phyloP scores from a whole-genome alignment of 2,113 vertebrate species.

The Atrichornis clamosus region DNA sequence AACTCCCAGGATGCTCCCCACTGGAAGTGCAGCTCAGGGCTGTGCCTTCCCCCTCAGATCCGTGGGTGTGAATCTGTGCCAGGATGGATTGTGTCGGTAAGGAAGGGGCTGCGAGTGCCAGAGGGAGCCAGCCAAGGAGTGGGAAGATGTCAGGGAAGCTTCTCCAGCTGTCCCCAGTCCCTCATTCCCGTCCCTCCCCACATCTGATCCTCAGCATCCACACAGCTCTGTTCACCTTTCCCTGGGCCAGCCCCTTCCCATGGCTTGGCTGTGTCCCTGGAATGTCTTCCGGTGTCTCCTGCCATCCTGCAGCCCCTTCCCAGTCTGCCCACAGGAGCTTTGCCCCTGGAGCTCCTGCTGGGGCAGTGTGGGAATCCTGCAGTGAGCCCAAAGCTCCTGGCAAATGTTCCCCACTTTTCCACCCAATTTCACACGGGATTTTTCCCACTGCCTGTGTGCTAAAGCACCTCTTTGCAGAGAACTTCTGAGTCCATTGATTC shows the following conservation, averaged over 20 bases:
- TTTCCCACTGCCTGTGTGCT: background rate
- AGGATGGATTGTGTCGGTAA: background rate
- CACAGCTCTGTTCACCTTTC: background rate
- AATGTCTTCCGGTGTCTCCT: background rate
- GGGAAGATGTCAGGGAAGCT: slow-evolving; percentile 13
- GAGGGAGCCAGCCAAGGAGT: background rate
- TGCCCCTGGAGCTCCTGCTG: background rate
- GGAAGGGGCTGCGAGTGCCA: slow-evolving; percentile 17
- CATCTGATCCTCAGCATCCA: background rate
- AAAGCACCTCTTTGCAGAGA: background rate
- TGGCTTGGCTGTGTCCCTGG: background rate
- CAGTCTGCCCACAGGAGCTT: background rate
- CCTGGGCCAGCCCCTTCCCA: background rate
- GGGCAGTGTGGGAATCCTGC: background rate
- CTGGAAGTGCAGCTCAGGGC: background rate
- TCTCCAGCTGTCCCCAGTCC: slow-evolving; percentile 1
- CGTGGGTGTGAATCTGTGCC: slow-evolving; percentile 4
- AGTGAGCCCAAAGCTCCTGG: background rate
- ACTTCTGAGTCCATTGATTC: background rate
- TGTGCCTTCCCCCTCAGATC: background rate
- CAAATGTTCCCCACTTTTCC: background rate
- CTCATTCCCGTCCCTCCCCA: background rate
- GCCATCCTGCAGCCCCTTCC: background rate
- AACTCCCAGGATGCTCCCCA: background rate
- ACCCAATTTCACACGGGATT: background rate